Percentiles rank a stretch among this genome's conserved stretches.
phyloP scores from a whole-genome alignment of 2,797 vertebrate species.

The Meriones psammophilus region DNA sequence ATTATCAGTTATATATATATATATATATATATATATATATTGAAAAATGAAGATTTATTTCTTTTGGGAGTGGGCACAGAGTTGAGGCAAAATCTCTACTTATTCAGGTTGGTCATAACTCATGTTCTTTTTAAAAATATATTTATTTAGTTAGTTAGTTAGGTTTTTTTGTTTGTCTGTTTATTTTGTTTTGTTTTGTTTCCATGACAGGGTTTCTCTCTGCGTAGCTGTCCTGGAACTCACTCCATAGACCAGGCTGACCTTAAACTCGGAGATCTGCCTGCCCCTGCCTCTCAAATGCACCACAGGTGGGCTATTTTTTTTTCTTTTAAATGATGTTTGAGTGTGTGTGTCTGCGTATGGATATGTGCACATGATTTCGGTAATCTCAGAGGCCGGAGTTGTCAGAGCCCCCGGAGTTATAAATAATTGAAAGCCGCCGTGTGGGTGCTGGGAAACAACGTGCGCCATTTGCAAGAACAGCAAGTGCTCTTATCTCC shows the following conservation, averaged over 20 bases:
- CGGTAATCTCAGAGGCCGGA: background rate
- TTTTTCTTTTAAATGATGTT: background rate
- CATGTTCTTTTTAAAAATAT: no score
- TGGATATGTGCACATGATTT: background rate
- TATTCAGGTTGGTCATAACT: background rate
- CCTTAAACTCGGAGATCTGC: background rate
- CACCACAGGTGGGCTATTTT: background rate
- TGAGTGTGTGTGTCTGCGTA: background rate
- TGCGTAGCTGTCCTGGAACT: background rate
- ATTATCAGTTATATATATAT: background rate
- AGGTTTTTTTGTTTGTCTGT: background rate
- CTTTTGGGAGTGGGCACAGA: background rate
- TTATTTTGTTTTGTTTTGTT: background rate
- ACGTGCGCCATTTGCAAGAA: background rate
- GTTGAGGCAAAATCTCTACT: background rate
- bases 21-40: background rate
- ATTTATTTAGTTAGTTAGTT: no score
- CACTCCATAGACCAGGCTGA: background rate
- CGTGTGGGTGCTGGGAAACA: background rate
- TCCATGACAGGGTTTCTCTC: background rate
- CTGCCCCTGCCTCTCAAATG: background rate
- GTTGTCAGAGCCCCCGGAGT: background rate
- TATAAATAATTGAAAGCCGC: background rate
- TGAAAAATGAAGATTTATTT: conserved; percentile 52
- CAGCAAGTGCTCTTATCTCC: background rate